phyloP scores from a whole-genome alignment of 2,113 vertebrate genomes.

The Cebidichthys violaceus region DNA sequence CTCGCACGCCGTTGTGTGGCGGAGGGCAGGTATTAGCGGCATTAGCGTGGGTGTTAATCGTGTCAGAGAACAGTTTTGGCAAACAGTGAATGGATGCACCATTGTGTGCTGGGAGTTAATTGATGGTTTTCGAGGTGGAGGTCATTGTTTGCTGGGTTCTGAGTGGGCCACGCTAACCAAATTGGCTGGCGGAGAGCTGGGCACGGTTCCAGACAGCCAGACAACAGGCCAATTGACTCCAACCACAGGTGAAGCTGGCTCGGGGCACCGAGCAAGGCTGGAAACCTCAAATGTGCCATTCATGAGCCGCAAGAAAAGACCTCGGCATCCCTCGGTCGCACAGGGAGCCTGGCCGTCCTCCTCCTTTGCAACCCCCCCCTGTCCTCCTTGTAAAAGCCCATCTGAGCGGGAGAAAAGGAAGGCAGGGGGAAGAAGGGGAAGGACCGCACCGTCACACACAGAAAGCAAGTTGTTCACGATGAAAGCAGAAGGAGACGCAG shows the following conservation, averaged over 20 bases:
- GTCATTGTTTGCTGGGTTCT: constrained; percentile 67
- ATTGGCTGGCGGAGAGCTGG: constrained; percentile 62
- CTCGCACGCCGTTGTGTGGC: constrained; percentile 38
- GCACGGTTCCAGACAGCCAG: constrained; percentile 71
- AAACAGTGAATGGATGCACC: constrained; percentile 68
- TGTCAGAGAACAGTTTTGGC: constrained; percentile 69
- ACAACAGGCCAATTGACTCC: constrained; percentile 81
- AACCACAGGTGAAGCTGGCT: constrained; percentile 80
- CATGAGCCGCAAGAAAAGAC: constrained; percentile 70
- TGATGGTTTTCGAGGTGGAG: constrained; percentile 64
- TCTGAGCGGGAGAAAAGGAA: constrained; percentile 70
- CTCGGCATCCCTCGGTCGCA: constrained; percentile 57
- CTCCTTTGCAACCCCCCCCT: constrained; percentile 27
- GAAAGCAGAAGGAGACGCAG: constrained; percentile 83
- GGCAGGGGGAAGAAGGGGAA: constrained; percentile 56
- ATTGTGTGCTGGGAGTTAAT: constrained; percentile 66
- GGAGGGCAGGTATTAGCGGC: constrained; percentile 67
- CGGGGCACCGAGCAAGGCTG: constrained; percentile 68
- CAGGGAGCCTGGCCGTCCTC: constrained; percentile 50
- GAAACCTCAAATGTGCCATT: constrained; percentile 78
- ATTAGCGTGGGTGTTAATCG: constrained; percentile 57
- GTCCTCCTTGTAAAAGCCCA: constrained; percentile 48
- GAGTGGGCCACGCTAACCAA: constrained; percentile 58
- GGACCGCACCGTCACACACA: constrained; percentile 76
- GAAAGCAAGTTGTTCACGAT: constrained; percentile 87